phyloP scores from a whole-genome alignment of 1,140 invertebrate genomes.

The Lasaia peninsularis region DNA sequence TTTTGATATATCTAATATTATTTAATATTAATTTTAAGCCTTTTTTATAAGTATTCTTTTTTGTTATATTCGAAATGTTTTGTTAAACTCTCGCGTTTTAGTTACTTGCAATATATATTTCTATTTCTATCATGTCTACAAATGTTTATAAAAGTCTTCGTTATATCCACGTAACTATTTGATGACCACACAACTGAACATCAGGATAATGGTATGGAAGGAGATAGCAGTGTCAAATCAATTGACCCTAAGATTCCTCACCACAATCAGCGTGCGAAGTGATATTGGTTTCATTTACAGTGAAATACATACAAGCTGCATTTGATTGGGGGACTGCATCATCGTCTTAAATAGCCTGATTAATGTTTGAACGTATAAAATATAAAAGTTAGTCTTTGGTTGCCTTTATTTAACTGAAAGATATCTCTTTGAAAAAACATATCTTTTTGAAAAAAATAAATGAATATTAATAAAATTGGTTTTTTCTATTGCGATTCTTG shows the following conservation, averaged over 20 bases:
- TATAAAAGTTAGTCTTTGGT: too few relatives aligned
- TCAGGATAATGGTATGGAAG: constrained; percentile 23
- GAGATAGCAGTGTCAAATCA: constrained; percentile 45
- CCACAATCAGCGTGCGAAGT: constrained; percentile 72
- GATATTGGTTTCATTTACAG: constrained; percentile 58
- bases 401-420: too few relatives aligned
- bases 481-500: too few relatives aligned
- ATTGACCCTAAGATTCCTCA: constrained; percentile 65
- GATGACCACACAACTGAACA: constrained; percentile 19
- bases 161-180: constrained; percentile 9
- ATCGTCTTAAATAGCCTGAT: background rate
- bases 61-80: background rate
- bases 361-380: too few relatives aligned
- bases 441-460: too few relatives aligned
- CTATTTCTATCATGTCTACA: constrained; percentile 1
- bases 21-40: too few relatives aligned
- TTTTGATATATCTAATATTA: too few relatives aligned
- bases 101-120: too few relatives aligned
- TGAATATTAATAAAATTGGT: too few relatives aligned
- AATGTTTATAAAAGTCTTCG: background rate
- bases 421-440: too few relatives aligned
- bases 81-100: background rate
- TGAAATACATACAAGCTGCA: constrained; percentile 61
- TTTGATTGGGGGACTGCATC: constrained; percentile 18
- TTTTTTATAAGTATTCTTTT: too few relatives aligned